Percentiles rank a stretch among this genome's conserved stretches.
Conservation (phyloP, 1,140 invertebrate genomes). For the Ceratosolen solmsi region DNA sequence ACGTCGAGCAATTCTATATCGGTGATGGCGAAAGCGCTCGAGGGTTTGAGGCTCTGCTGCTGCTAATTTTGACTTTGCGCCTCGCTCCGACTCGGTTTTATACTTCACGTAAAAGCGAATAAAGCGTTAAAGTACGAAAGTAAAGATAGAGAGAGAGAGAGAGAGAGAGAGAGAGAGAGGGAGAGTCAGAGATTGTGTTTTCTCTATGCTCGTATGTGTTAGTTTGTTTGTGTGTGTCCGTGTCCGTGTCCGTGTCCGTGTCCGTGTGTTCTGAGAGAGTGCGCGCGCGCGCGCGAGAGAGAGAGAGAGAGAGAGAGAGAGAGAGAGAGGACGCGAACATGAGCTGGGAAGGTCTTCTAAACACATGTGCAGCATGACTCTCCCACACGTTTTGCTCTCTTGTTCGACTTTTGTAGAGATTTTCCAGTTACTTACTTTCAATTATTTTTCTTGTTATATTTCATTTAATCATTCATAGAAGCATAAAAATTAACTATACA, state of each 20-base stretch:
- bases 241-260: neutral
- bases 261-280: neutral
- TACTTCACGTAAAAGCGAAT: constrained; percentile 35
- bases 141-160: neutral
- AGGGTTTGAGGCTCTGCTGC: constrained; percentile 17
- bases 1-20: constrained; percentile 1
- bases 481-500: too few species aligned
- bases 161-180: too few species aligned
- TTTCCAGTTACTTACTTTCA: constrained; percentile 10
- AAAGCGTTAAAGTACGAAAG: constrained; percentile 11
- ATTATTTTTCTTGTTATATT: neutral
- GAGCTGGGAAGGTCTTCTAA: constrained; percentile 35
- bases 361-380: constrained; percentile 42
- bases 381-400: constrained; percentile 30
- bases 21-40: constrained; percentile 8
- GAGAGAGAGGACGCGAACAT: neutral
- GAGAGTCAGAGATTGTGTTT: neutral
- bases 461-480: too few species aligned
- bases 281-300: too few species aligned
- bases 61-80: constrained; percentile 42
- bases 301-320: neutral
- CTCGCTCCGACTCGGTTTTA: constrained; percentile 8
- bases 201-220: neutral
- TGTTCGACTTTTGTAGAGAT: neutral
- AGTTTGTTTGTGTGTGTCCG: neutral